Conservation (phyloP, 2,113 vertebrate genomes). For the Chaetura pelagica region DNA sequence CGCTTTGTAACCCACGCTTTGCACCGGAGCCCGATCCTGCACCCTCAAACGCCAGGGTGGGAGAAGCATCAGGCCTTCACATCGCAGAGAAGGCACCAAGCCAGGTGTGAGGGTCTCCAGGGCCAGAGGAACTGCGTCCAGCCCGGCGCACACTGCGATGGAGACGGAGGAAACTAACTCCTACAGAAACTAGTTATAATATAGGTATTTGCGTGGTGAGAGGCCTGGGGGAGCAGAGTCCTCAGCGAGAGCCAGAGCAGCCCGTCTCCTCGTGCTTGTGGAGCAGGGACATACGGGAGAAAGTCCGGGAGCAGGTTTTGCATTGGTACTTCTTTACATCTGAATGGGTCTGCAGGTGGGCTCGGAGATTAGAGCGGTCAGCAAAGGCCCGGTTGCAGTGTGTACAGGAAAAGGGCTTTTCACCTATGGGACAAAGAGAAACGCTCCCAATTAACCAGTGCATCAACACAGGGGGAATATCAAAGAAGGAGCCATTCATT, state of each 20-base stretch:
- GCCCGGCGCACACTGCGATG: background rate
- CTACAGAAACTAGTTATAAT: constrained; percentile 54
- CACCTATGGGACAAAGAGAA: constrained; percentile 80
- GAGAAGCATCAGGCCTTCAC: background rate
- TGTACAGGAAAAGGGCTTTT: constrained; percentile 94
- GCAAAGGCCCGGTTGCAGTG: constrained; percentile 96
- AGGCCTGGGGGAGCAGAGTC: background rate
- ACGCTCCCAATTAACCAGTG: constrained; percentile 60
- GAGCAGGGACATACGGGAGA: constrained; percentile 97
- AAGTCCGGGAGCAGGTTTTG: constrained; percentile 90
- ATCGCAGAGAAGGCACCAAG: background rate
- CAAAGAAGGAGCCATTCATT: constrained; percentile 41
- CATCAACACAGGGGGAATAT: constrained; percentile 28
- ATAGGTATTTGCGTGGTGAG: background rate
- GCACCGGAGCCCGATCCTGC: background rate
- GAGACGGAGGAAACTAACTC: constrained; percentile 34
- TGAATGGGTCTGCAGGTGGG: constrained; percentile 97
- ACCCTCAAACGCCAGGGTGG: rapidly evolving
- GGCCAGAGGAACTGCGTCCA: background rate
- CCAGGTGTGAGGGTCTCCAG: background rate
- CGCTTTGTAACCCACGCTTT: background rate
- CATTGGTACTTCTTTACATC: constrained; percentile 99
- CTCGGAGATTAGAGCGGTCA: constrained; percentile 95
- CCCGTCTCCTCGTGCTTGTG: constrained; percentile 92
- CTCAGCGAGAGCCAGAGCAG: constrained; percentile 84